A percentile compares a stretch with the other conserved stretches of the same genome.
Evolutionary conservation across 53 echinoderm and acorn worm genomes (phyloP).

Genomic region (Paracentrotus lividus): DNA sequence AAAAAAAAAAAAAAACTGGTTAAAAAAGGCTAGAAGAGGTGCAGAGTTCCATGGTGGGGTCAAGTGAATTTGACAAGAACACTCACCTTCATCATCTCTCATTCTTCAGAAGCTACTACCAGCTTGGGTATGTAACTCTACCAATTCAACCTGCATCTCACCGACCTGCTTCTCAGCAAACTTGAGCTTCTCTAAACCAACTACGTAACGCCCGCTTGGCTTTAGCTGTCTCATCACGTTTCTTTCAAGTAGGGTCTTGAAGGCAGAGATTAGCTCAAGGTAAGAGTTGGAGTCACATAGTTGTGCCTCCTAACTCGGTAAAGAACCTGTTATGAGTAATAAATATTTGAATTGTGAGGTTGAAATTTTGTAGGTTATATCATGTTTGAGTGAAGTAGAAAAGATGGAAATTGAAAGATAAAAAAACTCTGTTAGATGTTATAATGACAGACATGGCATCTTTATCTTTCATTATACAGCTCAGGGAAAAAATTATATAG

Average conservation of each 20-base stretch:
- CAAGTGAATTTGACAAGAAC: neutral
- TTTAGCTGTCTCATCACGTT: conserved; percentile 92
- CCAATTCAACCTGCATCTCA: conserved; percentile 95
- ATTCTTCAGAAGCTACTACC: conserved; percentile 96
- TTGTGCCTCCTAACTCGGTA: conserved; percentile 91
- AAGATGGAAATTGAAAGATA: too few relatives aligned
- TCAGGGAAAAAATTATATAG: too few relatives aligned
- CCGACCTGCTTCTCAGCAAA: conserved; percentile 98
- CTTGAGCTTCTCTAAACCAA: conserved; percentile 96
- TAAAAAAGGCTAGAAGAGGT: too few relatives aligned
- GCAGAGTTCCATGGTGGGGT: too few relatives aligned
- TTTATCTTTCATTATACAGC: too few relatives aligned
- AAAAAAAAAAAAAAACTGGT: too few relatives aligned
- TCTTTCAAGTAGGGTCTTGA: conserved; percentile 96
- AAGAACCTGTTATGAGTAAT: conserved; percentile 75
- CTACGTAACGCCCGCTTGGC: conserved; percentile 92
- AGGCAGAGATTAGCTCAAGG: conserved; percentile 97
- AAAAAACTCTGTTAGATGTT: too few relatives aligned
- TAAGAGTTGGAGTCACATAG: conserved; percentile 99
- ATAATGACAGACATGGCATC: too few relatives aligned
- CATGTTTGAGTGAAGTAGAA: too few relatives aligned
- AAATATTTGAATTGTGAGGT: neutral
- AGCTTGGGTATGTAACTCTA: conserved; percentile 95
- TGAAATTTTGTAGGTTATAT: too few relatives aligned
- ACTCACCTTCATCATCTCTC: conserved; percentile 99